Percentiles rank a stretch among this genome's conserved stretches.
Conservation (phyloP, 2,888 invertebrate species). For the Amorpha juglandis region DNA sequence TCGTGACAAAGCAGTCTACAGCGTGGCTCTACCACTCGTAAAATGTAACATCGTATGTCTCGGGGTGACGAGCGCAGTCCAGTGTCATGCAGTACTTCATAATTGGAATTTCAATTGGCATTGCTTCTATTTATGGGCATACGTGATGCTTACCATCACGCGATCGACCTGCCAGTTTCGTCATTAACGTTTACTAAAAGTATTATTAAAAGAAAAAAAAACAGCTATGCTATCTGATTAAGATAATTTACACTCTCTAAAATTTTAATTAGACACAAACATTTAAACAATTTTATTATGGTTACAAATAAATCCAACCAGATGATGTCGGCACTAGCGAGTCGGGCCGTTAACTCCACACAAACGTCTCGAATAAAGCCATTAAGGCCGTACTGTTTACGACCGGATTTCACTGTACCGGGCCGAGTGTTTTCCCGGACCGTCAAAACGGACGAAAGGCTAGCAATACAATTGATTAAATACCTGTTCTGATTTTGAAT, state of each 20-base stretch:
- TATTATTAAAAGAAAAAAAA: not conserved
- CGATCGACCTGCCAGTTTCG: too few relatives aligned
- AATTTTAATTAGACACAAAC: constrained; percentile 11
- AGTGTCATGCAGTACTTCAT: too few relatives aligned
- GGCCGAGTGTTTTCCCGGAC: not conserved
- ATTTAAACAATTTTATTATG: constrained; percentile 2
- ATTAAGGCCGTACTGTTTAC: not conserved
- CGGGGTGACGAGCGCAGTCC: too few relatives aligned
- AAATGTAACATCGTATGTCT: too few relatives aligned
- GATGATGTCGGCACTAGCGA: not conserved
- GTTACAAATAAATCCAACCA: not conserved
- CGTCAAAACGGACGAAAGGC: not conserved
- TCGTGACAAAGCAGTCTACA: too few relatives aligned
- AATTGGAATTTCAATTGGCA: too few relatives aligned
- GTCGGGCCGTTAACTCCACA: constrained; percentile 6
- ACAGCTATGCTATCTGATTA: not conserved
- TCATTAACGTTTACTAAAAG: not conserved
- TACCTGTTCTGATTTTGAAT: too few relatives aligned
- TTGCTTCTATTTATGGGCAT: too few relatives aligned
- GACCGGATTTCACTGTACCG: not conserved
- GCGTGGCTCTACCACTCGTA: too few relatives aligned
- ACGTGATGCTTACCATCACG: too few relatives aligned
- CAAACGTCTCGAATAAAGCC: not conserved
- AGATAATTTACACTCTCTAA: constrained; percentile 9
- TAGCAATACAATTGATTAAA: too few relatives aligned